phyloP scores from a whole-genome alignment of 2,888 invertebrate genomes.

The Lingula anatina region DNA sequence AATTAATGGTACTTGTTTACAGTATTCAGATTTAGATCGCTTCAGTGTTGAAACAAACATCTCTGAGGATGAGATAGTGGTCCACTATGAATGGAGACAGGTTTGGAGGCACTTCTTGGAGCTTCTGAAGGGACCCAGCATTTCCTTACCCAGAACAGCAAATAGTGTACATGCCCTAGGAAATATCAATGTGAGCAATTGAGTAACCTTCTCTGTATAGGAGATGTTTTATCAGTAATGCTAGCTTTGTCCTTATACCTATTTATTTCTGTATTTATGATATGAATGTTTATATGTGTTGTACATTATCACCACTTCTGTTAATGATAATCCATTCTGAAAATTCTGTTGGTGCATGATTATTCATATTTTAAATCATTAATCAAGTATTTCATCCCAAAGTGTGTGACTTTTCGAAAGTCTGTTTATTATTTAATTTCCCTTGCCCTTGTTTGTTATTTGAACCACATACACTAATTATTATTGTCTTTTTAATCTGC shows the following conservation, averaged over 20 bases:
- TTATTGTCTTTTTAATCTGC: no score
- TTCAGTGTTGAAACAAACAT: no score
- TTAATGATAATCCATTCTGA: neutral
- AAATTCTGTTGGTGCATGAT: slow-evolving; percentile 2
- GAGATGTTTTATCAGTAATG: neutral
- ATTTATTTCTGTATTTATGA: no score
- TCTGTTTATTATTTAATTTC: no score
- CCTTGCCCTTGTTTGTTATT: no score
- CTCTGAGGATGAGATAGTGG: slow-evolving; percentile 33
- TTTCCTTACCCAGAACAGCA: slow-evolving; percentile 74
- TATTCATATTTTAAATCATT: slow-evolving; percentile 6
- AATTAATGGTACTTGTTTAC: no score
- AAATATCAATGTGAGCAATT: slow-evolving; percentile 65
- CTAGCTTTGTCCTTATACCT: no score
- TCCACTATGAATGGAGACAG: slow-evolving; percentile 56
- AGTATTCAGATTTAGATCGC: no score
- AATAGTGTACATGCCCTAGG: slow-evolving; percentile 90
- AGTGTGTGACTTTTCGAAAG: no score
- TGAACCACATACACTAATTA: no score
- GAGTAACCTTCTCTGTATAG: slow-evolving; percentile 1
- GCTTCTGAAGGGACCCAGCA: slow-evolving; percentile 69
- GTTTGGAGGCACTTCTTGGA: slow-evolving; percentile 68
- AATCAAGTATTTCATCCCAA: no score
- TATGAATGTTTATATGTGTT: neutral
- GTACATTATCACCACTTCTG: neutral